A percentile compares a stretch with the other conserved stretches of the same genome.
These are phyloP conservation scores for Temnothorax nylanderi DNA, from an alignment of 1,140 invertebrate species.

Conservation along the genomic window DNA sequence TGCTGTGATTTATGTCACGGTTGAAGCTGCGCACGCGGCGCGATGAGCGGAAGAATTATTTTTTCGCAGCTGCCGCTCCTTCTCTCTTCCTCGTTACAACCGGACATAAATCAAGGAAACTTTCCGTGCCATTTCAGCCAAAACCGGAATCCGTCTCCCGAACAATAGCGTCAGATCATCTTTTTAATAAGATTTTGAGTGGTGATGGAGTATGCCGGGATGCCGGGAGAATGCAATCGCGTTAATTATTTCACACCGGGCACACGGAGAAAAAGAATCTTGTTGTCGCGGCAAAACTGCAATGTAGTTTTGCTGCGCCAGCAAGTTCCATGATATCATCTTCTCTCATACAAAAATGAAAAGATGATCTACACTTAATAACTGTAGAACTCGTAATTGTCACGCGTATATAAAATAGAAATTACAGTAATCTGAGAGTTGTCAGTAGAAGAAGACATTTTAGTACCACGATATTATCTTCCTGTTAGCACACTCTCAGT, in stretches of 20 bases:
- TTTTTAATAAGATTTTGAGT: neutral
- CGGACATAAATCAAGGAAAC: constrained; percentile 46
- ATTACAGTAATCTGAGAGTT: neutral
- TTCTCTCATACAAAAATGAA: neutral
- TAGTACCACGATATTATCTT: neutral
- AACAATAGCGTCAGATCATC: constrained; percentile 9
- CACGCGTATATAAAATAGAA: neutral
- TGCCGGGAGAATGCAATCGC: neutral
- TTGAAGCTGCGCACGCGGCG: constrained; percentile 31
- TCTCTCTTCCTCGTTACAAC: constrained; percentile 36
- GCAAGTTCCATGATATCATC: neutral
- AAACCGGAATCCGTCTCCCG: constrained; percentile 24
- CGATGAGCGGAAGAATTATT: constrained; percentile 58
- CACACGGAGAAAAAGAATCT: neutral
- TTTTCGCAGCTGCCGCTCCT: constrained; percentile 44
- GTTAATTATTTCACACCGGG: constrained; percentile 3
- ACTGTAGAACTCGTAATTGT: neutral
- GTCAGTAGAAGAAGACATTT: neutral
- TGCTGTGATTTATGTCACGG: constrained; percentile 53
- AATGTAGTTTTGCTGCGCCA: neutral
- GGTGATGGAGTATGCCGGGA: neutral
- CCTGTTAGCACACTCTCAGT: neutral
- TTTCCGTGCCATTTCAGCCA: constrained; percentile 32
- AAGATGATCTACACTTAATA: neutral
- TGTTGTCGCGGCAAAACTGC: neutral